phyloP scores from a whole-genome alignment of 2,797 vertebrate genomes.

The Smutsia temminckii region DNA sequence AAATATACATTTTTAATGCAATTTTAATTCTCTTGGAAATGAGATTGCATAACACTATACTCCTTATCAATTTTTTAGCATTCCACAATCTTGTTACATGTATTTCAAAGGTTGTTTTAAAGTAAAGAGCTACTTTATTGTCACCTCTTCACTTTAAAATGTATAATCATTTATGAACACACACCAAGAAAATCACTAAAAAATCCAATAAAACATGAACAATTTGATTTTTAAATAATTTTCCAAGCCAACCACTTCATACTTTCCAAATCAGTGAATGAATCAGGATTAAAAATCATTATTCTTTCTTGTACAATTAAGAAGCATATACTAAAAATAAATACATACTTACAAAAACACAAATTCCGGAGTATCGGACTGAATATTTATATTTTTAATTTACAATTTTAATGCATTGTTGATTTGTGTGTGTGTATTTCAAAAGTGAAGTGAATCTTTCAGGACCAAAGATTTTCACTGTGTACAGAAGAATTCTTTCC shows the following conservation, averaged over 20 bases:
- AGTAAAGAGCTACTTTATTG: not conserved
- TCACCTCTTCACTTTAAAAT: not conserved
- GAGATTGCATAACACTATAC: not conserved
- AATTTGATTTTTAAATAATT: constrained; percentile 47
- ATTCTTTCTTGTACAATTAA: not conserved
- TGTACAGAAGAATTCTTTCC: not conserved
- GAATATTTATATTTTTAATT: not conserved
- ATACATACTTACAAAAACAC: not conserved
- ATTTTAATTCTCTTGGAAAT: not conserved
- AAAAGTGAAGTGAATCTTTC: not conserved
- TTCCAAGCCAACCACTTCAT: not conserved
- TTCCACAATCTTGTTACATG: not conserved
- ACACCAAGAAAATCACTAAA: not conserved
- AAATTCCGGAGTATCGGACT: not conserved
- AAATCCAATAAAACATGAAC: constrained; percentile 47
- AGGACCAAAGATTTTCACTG: not conserved
- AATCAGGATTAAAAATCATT: constrained; percentile 25
- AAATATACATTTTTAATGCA: not conserved
- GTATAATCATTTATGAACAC: not conserved
- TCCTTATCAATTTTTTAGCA: not conserved
- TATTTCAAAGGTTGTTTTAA: not conserved
- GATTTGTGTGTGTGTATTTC: not conserved
- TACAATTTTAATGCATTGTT: not conserved
- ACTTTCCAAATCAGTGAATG: constrained; percentile 52
- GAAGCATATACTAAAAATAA: not conserved